These are phyloP conservation scores for Ceratosolen solmsi DNA, from an alignment of 1,140 invertebrate species.

Conservation along the genomic window DNA sequence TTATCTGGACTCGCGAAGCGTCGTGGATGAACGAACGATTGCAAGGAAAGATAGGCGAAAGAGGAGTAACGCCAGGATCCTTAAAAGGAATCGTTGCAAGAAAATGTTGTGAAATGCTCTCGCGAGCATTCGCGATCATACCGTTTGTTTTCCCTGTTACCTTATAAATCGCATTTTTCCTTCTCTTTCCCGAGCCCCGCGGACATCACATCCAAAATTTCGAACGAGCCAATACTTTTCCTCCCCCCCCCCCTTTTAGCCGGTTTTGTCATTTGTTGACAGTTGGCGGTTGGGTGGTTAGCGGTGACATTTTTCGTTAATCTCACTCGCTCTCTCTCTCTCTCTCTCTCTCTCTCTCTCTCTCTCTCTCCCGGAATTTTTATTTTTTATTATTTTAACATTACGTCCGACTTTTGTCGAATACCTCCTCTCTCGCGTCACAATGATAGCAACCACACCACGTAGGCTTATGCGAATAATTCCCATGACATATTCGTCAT, in stretches of 20 bases:
- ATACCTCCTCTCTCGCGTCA: too few species aligned
- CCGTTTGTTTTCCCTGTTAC: background rate
- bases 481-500: too few species aligned
- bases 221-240: too few species aligned
- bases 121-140: too few species aligned
- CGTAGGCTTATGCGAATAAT: too few species aligned
- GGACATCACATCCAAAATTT: too few species aligned
- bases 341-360: background rate
- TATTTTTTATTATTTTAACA: too few species aligned
- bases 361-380: background rate
- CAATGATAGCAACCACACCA: too few species aligned
- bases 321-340: background rate
- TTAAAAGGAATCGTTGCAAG: constrained; percentile 16
- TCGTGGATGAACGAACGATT: background rate
- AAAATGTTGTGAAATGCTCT: background rate
- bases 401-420: too few species aligned
- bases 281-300: background rate
- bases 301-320: background rate
- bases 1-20: too few species aligned
- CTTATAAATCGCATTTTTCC: background rate
- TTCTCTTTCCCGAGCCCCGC: background rate
- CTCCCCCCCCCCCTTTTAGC: background rate
- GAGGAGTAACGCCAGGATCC: background rate
- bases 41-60: background rate
- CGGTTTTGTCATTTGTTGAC: background rate